Base-by-base conservation (phyloP, 2,113 vertebrate genomes). In the Cyanoramphus novaezelandiae region DNA sequence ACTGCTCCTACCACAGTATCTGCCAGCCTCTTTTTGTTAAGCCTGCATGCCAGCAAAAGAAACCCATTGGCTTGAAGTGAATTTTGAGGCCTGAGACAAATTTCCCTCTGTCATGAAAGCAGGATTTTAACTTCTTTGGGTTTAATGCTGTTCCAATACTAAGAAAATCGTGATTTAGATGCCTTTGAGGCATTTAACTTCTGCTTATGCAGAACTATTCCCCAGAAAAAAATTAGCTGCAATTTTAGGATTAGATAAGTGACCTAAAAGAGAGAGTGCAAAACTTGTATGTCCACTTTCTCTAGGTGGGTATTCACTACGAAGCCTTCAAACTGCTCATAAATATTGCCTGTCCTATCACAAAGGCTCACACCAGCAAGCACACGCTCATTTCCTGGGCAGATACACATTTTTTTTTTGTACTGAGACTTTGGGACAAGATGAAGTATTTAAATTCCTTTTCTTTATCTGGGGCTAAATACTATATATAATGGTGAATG, bases 191-290 rank as follows among this genome's bases (percentile, higher is more conserved):
- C 76, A 67, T 86, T 96, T 69, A 70, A n/a, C 47, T 90, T 83
- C 44, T 0, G 21, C 49, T 88, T 80, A 67, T 47, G 63, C 23
- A 83, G 83, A 92, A 27, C 76, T 93, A 2, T 90, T 90, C 55
- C 79, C 77, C 64, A 31, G 63, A 90, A 76, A 93, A 93, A 90
- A 86, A 95, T 9, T 64, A 29, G 23, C 60, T 88, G 59, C 63
- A 74, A 37, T 92, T 92, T 88, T 95, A 63, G 76, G 60, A 81
- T 96, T 81, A 86, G 86, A 43, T 90, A 95, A 93, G 91, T 93
- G 94, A 70, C 91, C 60, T 67, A 49, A 50, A 35, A 64, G 35
- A 39, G 37, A 63, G 70, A 83, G n/a, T 53, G 37, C 68, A 78
- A 75, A 92, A 83, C 86, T 92, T 92, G 79, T 60, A 80, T 63